These are phyloP conservation scores for Lasius platythorax DNA, from an alignment of 2,888 invertebrate species.

Conservation along the genomic window DNA sequence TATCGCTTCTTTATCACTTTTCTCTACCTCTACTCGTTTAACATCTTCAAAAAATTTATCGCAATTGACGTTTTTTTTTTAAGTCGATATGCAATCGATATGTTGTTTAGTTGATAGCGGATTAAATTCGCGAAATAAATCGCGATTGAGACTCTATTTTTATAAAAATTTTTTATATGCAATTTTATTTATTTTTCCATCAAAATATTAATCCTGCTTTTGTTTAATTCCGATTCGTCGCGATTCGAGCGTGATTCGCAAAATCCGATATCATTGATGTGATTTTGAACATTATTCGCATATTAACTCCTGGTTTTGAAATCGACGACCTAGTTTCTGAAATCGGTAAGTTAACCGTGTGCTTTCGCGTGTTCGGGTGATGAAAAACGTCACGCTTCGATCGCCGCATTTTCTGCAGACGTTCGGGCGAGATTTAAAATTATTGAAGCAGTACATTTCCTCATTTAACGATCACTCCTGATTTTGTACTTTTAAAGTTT, in stretches of 20 bases:
- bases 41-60: not conserved
- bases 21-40: not conserved
- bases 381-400: slow-evolving; percentile 43
- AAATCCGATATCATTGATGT: slow-evolving; percentile 34
- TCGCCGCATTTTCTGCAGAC: slow-evolving; percentile 47
- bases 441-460: slow-evolving; percentile 55
- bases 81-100: not conserved
- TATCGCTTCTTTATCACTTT: not conserved
- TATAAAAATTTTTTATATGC: not conserved
- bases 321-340: slow-evolving; percentile 40
- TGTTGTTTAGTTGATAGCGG: not conserved
- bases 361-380: slow-evolving; percentile 17
- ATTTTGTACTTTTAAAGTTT: slow-evolving; percentile 55
- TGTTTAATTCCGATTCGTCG: slow-evolving; percentile 23
- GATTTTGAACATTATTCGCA: slow-evolving; percentile 44
- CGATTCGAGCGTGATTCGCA: slow-evolving; percentile 8
- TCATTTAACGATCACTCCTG: slow-evolving; percentile 54
- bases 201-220: slow-evolving; percentile 19
- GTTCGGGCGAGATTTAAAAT: slow-evolving; percentile 48
- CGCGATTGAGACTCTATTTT: not conserved
- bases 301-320: slow-evolving; percentile 34
- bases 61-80: not conserved
- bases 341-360: slow-evolving; percentile 47
- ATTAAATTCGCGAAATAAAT: not conserved
- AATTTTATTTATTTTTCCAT: not conserved